These are phyloP conservation scores for Phaonia tiefii DNA, from an alignment of 2,888 invertebrate species.

Conservation along the genomic window DNA sequence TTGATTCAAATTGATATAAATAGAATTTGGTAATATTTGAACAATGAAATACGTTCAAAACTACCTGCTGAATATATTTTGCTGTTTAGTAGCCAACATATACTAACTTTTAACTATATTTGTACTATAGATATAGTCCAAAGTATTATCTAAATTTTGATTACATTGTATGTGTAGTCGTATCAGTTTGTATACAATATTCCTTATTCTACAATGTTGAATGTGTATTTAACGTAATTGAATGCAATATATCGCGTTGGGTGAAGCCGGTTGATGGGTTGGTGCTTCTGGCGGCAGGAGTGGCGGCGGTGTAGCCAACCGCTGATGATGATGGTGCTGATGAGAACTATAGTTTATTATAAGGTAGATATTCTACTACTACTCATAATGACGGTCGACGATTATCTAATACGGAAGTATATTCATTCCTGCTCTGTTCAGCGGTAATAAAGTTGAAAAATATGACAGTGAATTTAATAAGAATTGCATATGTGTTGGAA, in stretches of 20 bases:
- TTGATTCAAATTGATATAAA: too few species aligned
- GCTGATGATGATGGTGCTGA: background rate
- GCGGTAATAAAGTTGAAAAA: background rate
- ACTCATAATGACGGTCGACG: too few species aligned
- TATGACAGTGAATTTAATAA: too few species aligned
- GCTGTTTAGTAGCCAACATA: too few species aligned
- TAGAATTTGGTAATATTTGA: too few species aligned
- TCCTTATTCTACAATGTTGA: conserved; percentile 15
- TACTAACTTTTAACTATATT: too few species aligned
- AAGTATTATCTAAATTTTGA: conserved; percentile 18
- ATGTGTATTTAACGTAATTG: conserved; percentile 28
- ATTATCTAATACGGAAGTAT: conserved; percentile 30
- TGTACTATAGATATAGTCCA: background rate
- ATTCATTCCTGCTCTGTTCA: background rate
- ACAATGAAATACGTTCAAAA: too few species aligned
- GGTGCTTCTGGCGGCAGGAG: background rate
- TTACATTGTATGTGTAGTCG: background rate
- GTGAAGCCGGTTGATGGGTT: background rate
- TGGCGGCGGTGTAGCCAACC: too few species aligned
- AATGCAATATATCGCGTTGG: conserved; percentile 28
- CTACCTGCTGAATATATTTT: too few species aligned
- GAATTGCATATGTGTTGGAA: too few species aligned
- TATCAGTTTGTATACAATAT: background rate
- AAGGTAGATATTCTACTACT: conserved; percentile 24
- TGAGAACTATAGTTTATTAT: conserved; percentile 6